A percentile compares a stretch with the other conserved stretches of the same genome.
Evolutionary conservation across 23 tunicate genomes (phyloP).

Genomic region (Trididemnum miniatum): DNA sequence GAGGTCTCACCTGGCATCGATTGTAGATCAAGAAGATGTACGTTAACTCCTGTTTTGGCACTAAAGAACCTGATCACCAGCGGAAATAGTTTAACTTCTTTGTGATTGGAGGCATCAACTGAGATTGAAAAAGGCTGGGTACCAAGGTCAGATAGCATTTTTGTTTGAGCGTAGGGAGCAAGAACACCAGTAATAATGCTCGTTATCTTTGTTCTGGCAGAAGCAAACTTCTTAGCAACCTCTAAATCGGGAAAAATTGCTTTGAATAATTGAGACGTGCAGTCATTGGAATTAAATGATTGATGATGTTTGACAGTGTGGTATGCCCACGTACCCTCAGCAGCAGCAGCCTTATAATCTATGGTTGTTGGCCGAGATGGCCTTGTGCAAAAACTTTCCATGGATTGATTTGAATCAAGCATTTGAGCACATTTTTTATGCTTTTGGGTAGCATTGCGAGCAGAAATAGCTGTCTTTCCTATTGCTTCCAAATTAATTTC

Average conservation of each 20-base stretch:
- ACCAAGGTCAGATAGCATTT: conserved; percentile 33
- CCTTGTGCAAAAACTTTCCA: too few species aligned
- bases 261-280: conserved; percentile 52
- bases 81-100: conserved; percentile 35
- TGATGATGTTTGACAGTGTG: conserved; percentile 54
- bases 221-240: conserved; percentile 44
- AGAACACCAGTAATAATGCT: conserved; percentile 54
- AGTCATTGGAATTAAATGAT: conserved; percentile 51
- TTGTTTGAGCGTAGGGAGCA: conserved; percentile 50
- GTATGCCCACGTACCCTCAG: too few species aligned
- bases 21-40: conserved; percentile 59
- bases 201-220: conserved; percentile 37
- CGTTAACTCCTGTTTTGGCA: conserved; percentile 46
- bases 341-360: too few species aligned
- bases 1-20: conserved; percentile 68
- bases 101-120: conserved; percentile 41
- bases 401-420: too few species aligned
- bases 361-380: too few species aligned
- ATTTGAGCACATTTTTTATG: too few species aligned
- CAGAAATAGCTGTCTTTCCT: too few species aligned
- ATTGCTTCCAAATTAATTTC: too few species aligned
- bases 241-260: conserved; percentile 36
- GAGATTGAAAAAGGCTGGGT: conserved; percentile 30
- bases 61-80: conserved; percentile 53
- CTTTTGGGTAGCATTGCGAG: too few species aligned